Base-by-base conservation (phyloP, 2,888 invertebrate genomes). In the Amphipoea lucens region DNA sequence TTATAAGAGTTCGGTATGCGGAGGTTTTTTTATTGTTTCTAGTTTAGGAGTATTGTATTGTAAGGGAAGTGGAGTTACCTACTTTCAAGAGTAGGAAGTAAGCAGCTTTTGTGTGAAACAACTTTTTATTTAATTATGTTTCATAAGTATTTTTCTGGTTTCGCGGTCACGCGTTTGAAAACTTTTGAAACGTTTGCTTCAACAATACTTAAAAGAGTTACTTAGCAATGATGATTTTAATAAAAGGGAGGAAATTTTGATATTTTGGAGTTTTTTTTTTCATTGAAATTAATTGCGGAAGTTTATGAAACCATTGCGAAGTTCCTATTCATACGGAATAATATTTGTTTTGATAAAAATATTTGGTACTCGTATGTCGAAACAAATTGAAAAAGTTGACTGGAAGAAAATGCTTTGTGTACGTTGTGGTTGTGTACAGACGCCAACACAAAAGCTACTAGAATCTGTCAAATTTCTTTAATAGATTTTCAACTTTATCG, bases 161-260 rank as follows among this genome's bases (percentile, higher is more conserved):
- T 81, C 48, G 81, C n/a, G 65, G 60, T 70, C 81, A 76, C 76
- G 76, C 1, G 74, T 48, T 48, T 54, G 11, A 65, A 45, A 48
- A 62, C 14, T n/a, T 14, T 9, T 54, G 29, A 63, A 84, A 84
- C 80, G 83, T 84, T 71, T 73, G 51, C 45, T 82, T 60, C 29
- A n/a, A 29, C 20, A 71, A 62, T 40, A 40, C n/a, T 29, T 67
- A 20, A 45, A 36, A 54, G 45, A 70, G 36, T 63, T 36, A 14
- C 40, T 51, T 60, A n/a, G 57, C 54, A 23, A 80, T 62, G 20
- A n/a, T 67, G 7, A 48, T 83, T 70, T 57, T 65, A 0, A 40
- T 65, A 0, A 40, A 67, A 23, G 29, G 17, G 12, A 40, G 40
- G 29, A 62, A 70, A 82, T n/a, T 17, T 72, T 70, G 20, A 51